Evolutionary conservation across 2,113 vertebrate genomes (phyloP).

Genomic region (Pituophis catenifer): DNA sequence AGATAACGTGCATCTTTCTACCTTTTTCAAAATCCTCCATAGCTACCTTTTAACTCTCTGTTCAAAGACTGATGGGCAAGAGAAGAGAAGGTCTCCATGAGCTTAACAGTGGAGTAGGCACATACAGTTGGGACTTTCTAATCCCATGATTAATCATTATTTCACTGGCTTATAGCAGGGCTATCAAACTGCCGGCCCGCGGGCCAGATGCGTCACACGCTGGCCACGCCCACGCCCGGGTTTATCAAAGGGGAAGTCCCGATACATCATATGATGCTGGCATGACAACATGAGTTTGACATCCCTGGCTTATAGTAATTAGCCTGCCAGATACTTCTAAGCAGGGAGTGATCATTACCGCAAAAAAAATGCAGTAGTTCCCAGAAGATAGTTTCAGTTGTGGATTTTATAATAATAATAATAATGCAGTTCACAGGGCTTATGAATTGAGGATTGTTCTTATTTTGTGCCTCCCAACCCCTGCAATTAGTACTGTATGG

Average conservation of each 20-base stretch:
- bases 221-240: no score
- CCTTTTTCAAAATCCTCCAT: background rate
- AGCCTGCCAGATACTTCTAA: background rate
- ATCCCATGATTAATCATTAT: background rate
- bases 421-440: background rate
- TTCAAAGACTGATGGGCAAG: background rate
- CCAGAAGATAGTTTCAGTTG: background rate
- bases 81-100: background rate
- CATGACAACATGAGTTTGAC: no score
- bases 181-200: no score
- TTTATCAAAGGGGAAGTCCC: no score
- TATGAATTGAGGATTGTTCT: background rate
- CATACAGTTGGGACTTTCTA: background rate
- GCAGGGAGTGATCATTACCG: background rate
- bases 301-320: background rate
- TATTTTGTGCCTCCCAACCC: background rate
- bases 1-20: background rate
- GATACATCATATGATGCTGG: no score
- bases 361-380: background rate
- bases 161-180: background rate
- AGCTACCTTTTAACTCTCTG: background rate
- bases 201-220: no score
- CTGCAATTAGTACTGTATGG: background rate
- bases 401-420: background rate
- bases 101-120: background rate